These are phyloP conservation scores for Cololabis saira DNA, from an alignment of 2,113 vertebrate genomes.

Conservation along the genomic window DNA sequence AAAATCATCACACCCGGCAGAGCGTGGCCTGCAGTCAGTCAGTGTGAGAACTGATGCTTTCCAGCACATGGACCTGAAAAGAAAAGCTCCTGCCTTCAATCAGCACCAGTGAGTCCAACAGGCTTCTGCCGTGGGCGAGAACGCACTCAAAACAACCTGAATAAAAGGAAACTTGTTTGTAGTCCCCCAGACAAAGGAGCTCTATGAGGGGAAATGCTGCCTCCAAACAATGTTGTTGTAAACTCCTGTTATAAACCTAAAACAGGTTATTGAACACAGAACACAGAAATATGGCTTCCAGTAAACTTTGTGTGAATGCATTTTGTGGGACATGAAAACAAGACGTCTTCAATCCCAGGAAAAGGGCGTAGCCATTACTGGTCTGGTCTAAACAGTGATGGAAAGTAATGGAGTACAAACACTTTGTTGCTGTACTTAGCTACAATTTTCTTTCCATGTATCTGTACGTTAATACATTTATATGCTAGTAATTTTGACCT, in stretches of 20 bases:
- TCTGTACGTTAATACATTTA: too few species aligned
- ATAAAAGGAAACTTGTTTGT: slow-evolving; percentile 35
- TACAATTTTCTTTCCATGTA: too few species aligned
- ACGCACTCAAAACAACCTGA: slow-evolving; percentile 10
- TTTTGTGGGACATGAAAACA: too few species aligned
- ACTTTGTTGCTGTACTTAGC: too few species aligned
- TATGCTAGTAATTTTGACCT: too few species aligned
- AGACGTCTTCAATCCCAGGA: too few species aligned
- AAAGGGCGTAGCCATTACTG: too few species aligned
- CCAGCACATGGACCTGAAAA: slow-evolving; percentile 37
- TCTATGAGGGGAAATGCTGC: too few species aligned
- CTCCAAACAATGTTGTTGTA: slow-evolving; percentile 12
- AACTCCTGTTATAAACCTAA: slow-evolving; percentile 26
- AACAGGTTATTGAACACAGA: neutral
- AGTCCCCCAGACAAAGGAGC: slow-evolving; percentile 8
- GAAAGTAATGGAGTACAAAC: too few species aligned
- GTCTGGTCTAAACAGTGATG: too few species aligned
- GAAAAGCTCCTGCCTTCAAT: slow-evolving; percentile 23
- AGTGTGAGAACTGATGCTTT: slow-evolving; percentile 28
- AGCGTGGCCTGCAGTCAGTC: slow-evolving; percentile 25
- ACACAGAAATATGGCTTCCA: too few species aligned
- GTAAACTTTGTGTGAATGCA: too few species aligned
- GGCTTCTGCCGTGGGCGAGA: slow-evolving; percentile 20
- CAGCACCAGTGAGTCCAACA: slow-evolving; percentile 41
- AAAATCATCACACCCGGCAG: neutral